Percentiles rank a stretch among this genome's conserved stretches.
Evolutionary conservation across 2,797 vertebrate species (phyloP).

Genomic region (Lateolabrax maculatus): DNA sequence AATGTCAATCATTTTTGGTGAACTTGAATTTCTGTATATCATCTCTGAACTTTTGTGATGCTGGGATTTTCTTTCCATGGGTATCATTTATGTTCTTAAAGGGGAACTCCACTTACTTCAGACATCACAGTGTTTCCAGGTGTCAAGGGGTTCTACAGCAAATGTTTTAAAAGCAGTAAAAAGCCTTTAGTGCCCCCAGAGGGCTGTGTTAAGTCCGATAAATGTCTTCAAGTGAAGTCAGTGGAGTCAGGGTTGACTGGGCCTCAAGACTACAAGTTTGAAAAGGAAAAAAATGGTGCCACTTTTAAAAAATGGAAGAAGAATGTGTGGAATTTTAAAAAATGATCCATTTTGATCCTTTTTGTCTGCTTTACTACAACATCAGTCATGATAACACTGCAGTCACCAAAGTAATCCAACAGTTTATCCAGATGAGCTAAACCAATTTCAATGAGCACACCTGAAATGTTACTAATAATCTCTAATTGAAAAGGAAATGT

Average conservation of each 20-base stretch:
- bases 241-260: too few relatives aligned
- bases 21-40: slow-evolving; percentile 1
- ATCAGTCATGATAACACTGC: background rate
- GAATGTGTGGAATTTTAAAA: background rate
- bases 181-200: too few relatives aligned
- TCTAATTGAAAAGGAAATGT: background rate
- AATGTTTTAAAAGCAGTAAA: too few relatives aligned
- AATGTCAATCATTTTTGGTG: background rate
- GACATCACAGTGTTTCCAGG: background rate
- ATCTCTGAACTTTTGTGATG: background rate
- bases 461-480: background rate
- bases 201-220: too few relatives aligned
- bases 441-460: background rate
- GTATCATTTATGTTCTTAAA: background rate
- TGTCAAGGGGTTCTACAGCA: too few relatives aligned
- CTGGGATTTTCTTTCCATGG: background rate
- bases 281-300: too few relatives aligned
- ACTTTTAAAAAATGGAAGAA: too few relatives aligned
- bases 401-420: background rate
- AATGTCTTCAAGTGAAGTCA: too few relatives aligned
- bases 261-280: too few relatives aligned
- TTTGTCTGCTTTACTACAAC: background rate
- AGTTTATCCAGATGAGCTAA: background rate
- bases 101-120: background rate
- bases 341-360: background rate